Percentiles rank a stretch among this genome's conserved stretches.
phyloP scores from a whole-genome alignment of 2,797 vertebrate species.

The Psittacula derbiana region DNA sequence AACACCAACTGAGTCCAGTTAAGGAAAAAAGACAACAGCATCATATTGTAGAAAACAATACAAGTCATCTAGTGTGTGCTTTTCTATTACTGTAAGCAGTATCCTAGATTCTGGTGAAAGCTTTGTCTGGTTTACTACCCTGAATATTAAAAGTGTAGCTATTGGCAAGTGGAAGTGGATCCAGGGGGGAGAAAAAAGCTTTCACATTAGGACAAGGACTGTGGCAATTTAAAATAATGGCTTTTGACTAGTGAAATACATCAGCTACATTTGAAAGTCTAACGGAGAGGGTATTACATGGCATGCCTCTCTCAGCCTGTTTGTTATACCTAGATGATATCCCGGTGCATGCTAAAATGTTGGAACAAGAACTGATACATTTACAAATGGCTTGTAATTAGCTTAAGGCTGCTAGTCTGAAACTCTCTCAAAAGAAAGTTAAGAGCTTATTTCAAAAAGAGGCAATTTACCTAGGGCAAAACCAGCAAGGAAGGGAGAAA shows the following conservation, averaged over 20 bases:
- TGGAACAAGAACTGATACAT: constrained; percentile 57
- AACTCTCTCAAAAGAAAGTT: constrained; percentile 17
- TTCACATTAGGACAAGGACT: constrained; percentile 60
- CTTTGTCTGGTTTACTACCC: constrained; percentile 20
- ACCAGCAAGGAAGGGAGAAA: neutral
- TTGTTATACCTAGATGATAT: constrained; percentile 66
- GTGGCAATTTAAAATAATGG: constrained; percentile 67
- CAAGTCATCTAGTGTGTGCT: neutral
- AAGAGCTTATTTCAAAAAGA: constrained; percentile 1
- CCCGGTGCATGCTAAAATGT: constrained; percentile 27
- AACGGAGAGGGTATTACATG: constrained; percentile 48
- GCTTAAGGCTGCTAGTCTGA: constrained; percentile 24
- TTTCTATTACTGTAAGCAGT: neutral
- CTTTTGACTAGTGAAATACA: constrained; percentile 42
- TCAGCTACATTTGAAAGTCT: constrained; percentile 57
- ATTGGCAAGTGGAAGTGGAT: constrained; percentile 44
- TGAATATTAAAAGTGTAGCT: constrained; percentile 47
- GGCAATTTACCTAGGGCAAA: constrained; percentile 31
- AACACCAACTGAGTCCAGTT: neutral
- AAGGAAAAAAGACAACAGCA: neutral
- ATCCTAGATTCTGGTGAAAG: constrained; percentile 12
- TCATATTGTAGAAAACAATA: neutral
- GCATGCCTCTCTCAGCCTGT: constrained; percentile 65
- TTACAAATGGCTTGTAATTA: constrained; percentile 55
- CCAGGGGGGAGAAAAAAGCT: neutral